Conservation (phyloP, 2,888 invertebrate species). For the Philonicus albiceps region DNA sequence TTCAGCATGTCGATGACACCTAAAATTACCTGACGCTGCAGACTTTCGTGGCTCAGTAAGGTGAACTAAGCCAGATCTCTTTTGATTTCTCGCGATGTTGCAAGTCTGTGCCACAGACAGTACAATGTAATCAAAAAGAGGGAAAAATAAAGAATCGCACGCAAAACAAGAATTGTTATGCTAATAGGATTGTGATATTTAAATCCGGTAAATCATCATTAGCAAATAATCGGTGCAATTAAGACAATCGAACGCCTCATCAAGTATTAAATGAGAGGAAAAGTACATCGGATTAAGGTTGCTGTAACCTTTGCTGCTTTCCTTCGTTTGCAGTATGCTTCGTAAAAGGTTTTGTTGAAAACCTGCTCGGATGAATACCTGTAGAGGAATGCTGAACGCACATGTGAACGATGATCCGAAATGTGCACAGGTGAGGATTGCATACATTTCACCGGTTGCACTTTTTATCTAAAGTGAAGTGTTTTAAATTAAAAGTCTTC, state of each 20-base stretch:
- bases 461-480: neutral
- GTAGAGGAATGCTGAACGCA: neutral
- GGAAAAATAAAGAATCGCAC: neutral
- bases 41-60: neutral
- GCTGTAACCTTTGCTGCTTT: neutral
- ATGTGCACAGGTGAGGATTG: neutral
- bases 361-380: neutral
- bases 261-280: neutral
- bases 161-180: neutral
- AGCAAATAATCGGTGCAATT: constrained; percentile 3
- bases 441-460: neutral
- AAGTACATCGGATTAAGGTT: neutral
- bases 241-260: constrained; percentile 3
- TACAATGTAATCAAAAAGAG: neutral
- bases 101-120: neutral
- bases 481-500: neutral
- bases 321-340: neutral
- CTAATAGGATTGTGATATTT: neutral
- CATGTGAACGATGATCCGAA: neutral
- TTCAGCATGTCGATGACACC: neutral
- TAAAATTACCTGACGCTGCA: constrained; percentile 1
- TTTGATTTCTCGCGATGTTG: neutral
- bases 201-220: neutral
- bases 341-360: neutral
- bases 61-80: neutral